Evolutionary conservation across 2,888 invertebrate genomes (phyloP).

Genomic region (Acleris laterana): DNA sequence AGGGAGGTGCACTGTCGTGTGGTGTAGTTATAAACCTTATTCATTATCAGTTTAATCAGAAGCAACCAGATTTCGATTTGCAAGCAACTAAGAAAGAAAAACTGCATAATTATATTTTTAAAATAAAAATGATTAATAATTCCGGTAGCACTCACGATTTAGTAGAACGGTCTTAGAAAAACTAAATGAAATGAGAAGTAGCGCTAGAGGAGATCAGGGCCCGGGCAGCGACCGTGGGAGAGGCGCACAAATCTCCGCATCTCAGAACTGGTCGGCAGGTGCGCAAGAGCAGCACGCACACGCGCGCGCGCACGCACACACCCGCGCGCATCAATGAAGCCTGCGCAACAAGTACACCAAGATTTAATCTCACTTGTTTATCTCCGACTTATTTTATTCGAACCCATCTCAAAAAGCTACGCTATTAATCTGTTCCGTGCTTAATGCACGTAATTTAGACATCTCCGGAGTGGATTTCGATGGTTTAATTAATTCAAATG

Average conservation of each 20-base stretch:
- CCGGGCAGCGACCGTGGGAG: constrained; percentile 83
- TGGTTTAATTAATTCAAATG: constrained; percentile 76
- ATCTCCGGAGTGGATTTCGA: constrained; percentile 70
- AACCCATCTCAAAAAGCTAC: constrained; percentile 74
- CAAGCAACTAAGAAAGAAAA: too few species aligned
- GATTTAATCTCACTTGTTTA: constrained; percentile 76
- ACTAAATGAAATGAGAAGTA: constrained; percentile 75
- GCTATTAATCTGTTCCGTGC: constrained; percentile 73
- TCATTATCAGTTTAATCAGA: too few species aligned
- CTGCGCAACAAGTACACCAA: constrained; percentile 52
- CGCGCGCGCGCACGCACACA: constrained; percentile 49
- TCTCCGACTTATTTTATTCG: constrained; percentile 82
- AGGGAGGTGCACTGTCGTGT: too few species aligned
- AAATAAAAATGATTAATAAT: background rate
- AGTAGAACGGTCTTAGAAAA: constrained; percentile 45
- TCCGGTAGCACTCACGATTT: constrained; percentile 18
- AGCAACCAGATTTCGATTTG: too few species aligned
- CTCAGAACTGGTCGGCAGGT: constrained; percentile 84
- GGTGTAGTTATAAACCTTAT: too few species aligned
- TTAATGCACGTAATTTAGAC: constrained; percentile 49
- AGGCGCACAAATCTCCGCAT: constrained; percentile 84
- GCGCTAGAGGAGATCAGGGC: constrained; percentile 75
- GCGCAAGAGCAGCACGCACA: constrained; percentile 54
- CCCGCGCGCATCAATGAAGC: constrained; percentile 78
- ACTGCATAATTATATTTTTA: background rate